Base-by-base conservation (phyloP, 2,797 vertebrate species). In the Pteropus rufus region DNA sequence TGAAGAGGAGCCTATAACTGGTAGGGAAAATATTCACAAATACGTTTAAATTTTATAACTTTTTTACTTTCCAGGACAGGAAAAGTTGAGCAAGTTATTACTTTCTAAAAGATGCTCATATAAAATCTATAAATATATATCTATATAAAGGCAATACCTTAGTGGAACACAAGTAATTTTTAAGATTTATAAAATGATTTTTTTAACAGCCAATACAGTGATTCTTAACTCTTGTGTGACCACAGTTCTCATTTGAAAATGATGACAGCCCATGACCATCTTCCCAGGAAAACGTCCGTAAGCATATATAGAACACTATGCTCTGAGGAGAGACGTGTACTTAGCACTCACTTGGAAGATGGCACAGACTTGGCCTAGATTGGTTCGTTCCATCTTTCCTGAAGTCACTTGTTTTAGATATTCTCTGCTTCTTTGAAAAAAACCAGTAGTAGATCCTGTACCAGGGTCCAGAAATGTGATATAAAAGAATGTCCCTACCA, bases 131-230 rank as follows among this genome's bases (percentile, higher is more conserved):
- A 49, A 49, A 49, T 49, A 15, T 49, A 15, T 49, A 49, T 49
- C 46, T 49, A 49, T 49, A 49, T 15, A 49, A 49, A 49, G 72
- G 36, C 18, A 11, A 24, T 70, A 62, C 46, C 18, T 84, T 79
- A 64, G 31, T 75, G 29, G n/a, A 91, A 89, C 93, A 60, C 65
- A 86, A 52, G 39, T 52, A n/a, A 91, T 41, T 93, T 90, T 92
- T 77, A 54, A 41, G 46, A 39, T 91, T 69, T 84, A 12, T 9
- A 88, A 70, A 65, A 41, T 10, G 4, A 49, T 34, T 44, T 67
- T 84, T 56, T 34, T 34, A 60, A 60, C 26, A 60, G 58, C 26
- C 44, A 15, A 0, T 16, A 54, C 81, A 72, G 44, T 34, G 18
- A 16, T 80, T 83, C 12, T 79, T 64, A 72, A 31, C 16, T 79